Evolutionary conservation across 1,140 invertebrate genomes (phyloP).

Genomic region (Brachionus koreanus): DNA sequence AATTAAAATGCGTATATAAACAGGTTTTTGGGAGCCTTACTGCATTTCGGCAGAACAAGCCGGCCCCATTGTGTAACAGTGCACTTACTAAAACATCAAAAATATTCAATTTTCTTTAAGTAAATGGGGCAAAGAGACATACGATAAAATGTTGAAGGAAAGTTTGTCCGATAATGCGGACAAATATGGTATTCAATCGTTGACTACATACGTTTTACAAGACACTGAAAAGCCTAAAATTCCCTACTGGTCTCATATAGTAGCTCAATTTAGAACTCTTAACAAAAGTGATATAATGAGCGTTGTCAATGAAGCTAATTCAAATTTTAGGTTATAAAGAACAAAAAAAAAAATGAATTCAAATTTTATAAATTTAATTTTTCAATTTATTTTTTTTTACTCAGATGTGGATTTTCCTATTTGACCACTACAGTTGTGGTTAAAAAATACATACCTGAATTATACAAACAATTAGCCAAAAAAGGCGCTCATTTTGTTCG

Average conservation of each 20-base stretch:
- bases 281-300: background rate
- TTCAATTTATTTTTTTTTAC: background rate
- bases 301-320: background rate
- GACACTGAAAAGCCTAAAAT: slow-evolving; percentile 37
- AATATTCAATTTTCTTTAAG: slow-evolving; percentile 57
- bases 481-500: background rate
- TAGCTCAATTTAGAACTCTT: background rate
- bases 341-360: too few relatives aligned
- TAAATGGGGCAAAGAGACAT: slow-evolving; percentile 74
- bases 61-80: background rate
- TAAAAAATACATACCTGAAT: slow-evolving; percentile 14
- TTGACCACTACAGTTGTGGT: slow-evolving; percentile 8
- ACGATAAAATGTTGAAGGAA: slow-evolving; percentile 70
- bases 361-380: too few relatives aligned
- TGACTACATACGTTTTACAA: slow-evolving; percentile 67
- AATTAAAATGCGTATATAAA: background rate
- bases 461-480: background rate
- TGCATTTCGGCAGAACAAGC: slow-evolving; percentile 66
- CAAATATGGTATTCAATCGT: slow-evolving; percentile 67
- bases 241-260: slow-evolving; percentile 22
- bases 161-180: slow-evolving; percentile 64
- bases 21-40: slow-evolving; percentile 63
- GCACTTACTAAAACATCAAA: background rate
- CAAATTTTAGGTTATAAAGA: background rate
- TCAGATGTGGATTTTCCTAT: slow-evolving; percentile 23